Conservation (phyloP, 2,113 vertebrate species). For the Asarcornis scutulata region DNA sequence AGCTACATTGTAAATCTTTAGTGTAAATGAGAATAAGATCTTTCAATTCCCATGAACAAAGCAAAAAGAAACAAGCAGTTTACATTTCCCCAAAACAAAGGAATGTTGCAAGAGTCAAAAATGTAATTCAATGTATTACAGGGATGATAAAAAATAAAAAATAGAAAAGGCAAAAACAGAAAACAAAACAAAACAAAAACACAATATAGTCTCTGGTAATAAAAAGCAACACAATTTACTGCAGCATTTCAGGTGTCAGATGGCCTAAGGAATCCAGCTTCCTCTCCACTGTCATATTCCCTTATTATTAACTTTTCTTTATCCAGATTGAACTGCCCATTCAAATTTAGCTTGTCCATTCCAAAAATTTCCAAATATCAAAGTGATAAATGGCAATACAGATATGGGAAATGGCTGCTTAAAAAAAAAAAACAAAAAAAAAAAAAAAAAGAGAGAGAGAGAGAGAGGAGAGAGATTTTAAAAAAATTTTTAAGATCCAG, state of each 20-base stretch:
- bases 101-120: not conserved
- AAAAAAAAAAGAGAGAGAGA: too few species aligned
- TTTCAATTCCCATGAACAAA: not conserved
- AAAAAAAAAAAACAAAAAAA: not conserved
- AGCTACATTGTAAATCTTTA: not conserved
- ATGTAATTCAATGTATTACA: not conserved
- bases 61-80: not conserved
- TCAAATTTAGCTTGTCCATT: not conserved
- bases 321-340: not conserved
- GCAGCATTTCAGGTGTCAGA: not conserved
- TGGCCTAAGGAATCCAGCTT: not conserved
- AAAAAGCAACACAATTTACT: not conserved
- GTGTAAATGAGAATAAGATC: not conserved
- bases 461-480: fast-evolving
- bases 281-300: not conserved
- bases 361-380: not conserved
- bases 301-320: not conserved
- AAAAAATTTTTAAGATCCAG: not conserved
- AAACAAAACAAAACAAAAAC: too few species aligned
- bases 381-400: not conserved
- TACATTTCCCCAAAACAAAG: not conserved
- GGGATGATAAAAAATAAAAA: not conserved
- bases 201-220: not conserved
- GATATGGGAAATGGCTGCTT: not conserved
- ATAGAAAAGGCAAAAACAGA: not conserved